Conservation (phyloP, 2,888 invertebrate species). For the Euspilapteryx auroguttella region DNA sequence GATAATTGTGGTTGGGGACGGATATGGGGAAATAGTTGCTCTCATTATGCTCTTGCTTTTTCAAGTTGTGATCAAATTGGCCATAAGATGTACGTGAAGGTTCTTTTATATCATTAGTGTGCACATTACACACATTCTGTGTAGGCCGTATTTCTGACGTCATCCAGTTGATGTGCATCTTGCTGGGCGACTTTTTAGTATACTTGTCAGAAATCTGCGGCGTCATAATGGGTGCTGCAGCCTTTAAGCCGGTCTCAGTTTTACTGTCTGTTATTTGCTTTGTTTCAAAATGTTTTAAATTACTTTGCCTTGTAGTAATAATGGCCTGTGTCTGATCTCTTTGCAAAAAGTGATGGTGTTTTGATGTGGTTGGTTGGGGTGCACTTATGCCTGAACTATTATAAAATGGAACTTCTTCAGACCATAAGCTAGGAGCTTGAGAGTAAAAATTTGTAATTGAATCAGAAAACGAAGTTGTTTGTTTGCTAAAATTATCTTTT, state of each 20-base stretch:
- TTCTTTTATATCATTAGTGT: constrained; percentile 26
- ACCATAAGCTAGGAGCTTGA: constrained; percentile 41
- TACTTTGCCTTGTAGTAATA: constrained; percentile 19
- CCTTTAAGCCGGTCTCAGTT: constrained; percentile 20
- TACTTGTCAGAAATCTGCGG: constrained; percentile 35
- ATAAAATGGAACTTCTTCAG: constrained; percentile 45
- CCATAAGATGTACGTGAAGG: constrained; percentile 23
- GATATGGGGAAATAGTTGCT: constrained; percentile 42
- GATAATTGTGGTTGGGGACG: constrained; percentile 42
- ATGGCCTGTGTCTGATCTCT: constrained; percentile 22
- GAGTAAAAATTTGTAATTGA: constrained; percentile 46
- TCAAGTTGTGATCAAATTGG: constrained; percentile 20
- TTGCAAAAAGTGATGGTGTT: constrained; percentile 32
- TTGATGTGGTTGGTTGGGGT: constrained; percentile 24
- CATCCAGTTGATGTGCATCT: constrained; percentile 57
- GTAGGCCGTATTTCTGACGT: constrained; percentile 46
- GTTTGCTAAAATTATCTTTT: constrained; percentile 30
- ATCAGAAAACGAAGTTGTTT: constrained; percentile 32
- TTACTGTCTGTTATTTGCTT: constrained; percentile 20
- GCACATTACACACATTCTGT: constrained; percentile 27
- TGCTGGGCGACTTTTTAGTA: constrained; percentile 43
- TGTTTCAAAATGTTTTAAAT: constrained; percentile 26
- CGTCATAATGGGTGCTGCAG: constrained; percentile 16
- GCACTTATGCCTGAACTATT: constrained; percentile 19
- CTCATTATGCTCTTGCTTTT: constrained; percentile 34